Evolutionary conservation across 2,113 vertebrate genomes (phyloP), one percentile per base, ranked within the genome.

Genomic region (Notechis scutatus): DNA sequence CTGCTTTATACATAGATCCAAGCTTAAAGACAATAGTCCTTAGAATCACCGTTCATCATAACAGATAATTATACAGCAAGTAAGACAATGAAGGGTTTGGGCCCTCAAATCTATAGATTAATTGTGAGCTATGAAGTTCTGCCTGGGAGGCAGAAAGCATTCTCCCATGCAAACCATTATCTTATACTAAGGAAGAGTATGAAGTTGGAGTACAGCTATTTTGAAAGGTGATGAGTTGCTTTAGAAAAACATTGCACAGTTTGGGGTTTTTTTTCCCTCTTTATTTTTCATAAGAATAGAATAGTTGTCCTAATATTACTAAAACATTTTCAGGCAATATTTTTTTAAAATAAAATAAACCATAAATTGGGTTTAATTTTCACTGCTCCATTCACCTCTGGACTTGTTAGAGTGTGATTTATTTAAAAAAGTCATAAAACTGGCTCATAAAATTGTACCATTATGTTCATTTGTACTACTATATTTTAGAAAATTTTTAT

Each of bases 21-120:
- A 96, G 96, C 95, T 7, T 93, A 93, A 94, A 96, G 96, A 98
- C 97, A 98, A 98, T 97, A 96, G 97, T 95, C 97, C 96, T 98
- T 97, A 98, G 97, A 98, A 97, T 96, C 97, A 97, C 97, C 97
- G 97, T 98, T 98, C 97, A 98, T 97, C 97, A 98, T 97, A 98
- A 98, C 97, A 98, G 97, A 98, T 98, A 98, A 98, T 98, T 98
- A 98, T 97, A 98, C 95, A 97, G 95, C 96, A 96, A 98, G 97
- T 95, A 97, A 98, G 97, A 98, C 98, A 98, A 98, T 98, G 97
- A 96, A 94, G 96, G 96, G 97, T 97, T 97, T 97, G 97, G 96
- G 97, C 96, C 97, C 97, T 97, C 97, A 96, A 97, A 96, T 97
- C 93, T 97, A 97, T 97, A 97, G 97, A 97, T 97, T 98, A 98